Conservation (phyloP, 2,113 vertebrate species). For the Mungos mungo region DNA sequence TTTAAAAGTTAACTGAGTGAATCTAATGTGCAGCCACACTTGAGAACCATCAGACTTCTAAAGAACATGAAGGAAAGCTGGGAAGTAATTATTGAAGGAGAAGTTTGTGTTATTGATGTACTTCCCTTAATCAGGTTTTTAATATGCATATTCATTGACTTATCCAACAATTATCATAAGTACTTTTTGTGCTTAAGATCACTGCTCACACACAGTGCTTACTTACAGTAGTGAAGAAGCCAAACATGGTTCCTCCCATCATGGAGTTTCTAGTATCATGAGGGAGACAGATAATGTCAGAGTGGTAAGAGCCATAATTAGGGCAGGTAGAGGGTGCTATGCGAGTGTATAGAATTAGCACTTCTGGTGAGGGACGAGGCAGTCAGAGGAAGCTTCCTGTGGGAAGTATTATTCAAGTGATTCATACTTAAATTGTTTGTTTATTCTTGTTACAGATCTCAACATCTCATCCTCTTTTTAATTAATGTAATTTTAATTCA, state of each 20-base stretch:
- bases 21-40: not conserved
- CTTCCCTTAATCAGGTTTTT: not conserved
- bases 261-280: not conserved
- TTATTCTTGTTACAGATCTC: constrained; percentile 17
- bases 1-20: not conserved
- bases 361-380: not conserved
- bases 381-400: not conserved
- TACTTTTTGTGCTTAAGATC: not conserved
- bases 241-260: not conserved
- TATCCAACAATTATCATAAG: not conserved
- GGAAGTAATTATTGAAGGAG: not conserved
- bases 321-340: not conserved
- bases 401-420: not conserved
- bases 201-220: not conserved
- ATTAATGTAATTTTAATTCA: not conserved
- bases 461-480: constrained; percentile 7
- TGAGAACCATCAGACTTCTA: not conserved
- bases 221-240: not conserved
- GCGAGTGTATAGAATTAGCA: not conserved
- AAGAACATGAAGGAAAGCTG: not conserved
- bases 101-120: not conserved
- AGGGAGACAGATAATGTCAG: not conserved
- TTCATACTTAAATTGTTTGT: not conserved
- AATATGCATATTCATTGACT: not conserved
- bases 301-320: not conserved